These are phyloP conservation scores for Suillia variegata DNA, from an alignment of 2,888 invertebrate genomes.

Conservation along the genomic window DNA sequence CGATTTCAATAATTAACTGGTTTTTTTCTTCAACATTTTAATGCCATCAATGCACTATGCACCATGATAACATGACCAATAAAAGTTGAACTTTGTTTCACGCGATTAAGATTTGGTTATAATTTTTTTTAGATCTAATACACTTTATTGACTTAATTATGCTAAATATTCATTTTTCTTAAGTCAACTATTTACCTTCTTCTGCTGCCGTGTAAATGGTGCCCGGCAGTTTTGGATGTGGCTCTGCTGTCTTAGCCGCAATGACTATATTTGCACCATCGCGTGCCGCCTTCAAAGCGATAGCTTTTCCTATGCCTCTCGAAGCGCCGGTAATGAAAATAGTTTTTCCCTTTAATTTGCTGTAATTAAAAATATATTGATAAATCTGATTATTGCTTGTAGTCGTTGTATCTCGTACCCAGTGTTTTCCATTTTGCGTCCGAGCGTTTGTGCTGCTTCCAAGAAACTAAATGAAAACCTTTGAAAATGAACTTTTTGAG, in stretches of 20 bases:
- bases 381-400: neutral
- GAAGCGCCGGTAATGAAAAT: slow-evolving; percentile 96
- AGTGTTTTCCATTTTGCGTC: neutral
- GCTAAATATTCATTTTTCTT: neutral
- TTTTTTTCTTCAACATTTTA: too few relatives aligned
- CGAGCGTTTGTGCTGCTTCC: too few relatives aligned
- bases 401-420: neutral
- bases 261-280: slow-evolving; percentile 88
- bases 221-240: slow-evolving; percentile 69
- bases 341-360: slow-evolving; percentile 79
- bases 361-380: too few relatives aligned
- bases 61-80: too few relatives aligned
- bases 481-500: neutral
- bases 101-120: too few relatives aligned
- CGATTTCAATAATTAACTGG: too few relatives aligned
- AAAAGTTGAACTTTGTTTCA: too few relatives aligned
- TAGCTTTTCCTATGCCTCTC: slow-evolving; percentile 92
- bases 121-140: neutral
- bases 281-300: slow-evolving; percentile 85
- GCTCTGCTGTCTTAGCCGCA: slow-evolving; percentile 85
- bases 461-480: too few relatives aligned
- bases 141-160: neutral
- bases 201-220: slow-evolving; percentile 85
- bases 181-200: slow-evolving; percentile 67
- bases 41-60: too few relatives aligned